Percentiles rank a stretch among this genome's conserved stretches.
phyloP scores from a whole-genome alignment of 2,113 vertebrate species.

The Odocoileus hemionus region DNA sequence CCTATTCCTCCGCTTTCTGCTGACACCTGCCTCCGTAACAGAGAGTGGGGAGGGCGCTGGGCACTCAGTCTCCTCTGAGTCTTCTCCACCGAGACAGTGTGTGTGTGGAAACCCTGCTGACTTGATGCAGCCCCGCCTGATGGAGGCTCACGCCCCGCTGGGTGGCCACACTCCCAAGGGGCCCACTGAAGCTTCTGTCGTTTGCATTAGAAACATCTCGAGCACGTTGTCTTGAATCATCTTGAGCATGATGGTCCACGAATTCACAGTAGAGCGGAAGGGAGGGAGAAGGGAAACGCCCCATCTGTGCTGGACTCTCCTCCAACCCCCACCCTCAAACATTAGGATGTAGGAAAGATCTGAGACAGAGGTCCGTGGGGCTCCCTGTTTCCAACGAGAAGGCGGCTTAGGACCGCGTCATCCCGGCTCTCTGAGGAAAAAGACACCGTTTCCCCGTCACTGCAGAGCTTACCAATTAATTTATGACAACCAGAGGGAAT shows the following conservation, averaged over 20 bases:
- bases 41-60: neutral
- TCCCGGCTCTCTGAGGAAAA: neutral
- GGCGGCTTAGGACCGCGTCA: rapidly evolving
- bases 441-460: neutral
- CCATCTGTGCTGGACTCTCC: rapidly evolving
- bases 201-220: rapidly evolving
- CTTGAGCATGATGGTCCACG: no score
- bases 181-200: rapidly evolving
- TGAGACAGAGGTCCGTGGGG: rapidly evolving
- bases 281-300: no score
- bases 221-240: no score
- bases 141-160: rapidly evolving
- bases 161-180: rapidly evolving
- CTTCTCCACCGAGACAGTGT: rapidly evolving
- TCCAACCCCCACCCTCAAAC: rapidly evolving
- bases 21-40: neutral
- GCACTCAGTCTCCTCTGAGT: rapidly evolving
- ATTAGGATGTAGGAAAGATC: rapidly evolving
- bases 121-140: rapidly evolving
- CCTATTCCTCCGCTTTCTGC: neutral
- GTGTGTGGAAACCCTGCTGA: rapidly evolving
- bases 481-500: neutral
- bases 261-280: neutral
- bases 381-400: neutral
- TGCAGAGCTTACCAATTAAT: neutral